These are phyloP conservation scores for Myrmecophaga tridactyla DNA, from an alignment of 2,113 vertebrate genomes.

Conservation along the genomic window DNA sequence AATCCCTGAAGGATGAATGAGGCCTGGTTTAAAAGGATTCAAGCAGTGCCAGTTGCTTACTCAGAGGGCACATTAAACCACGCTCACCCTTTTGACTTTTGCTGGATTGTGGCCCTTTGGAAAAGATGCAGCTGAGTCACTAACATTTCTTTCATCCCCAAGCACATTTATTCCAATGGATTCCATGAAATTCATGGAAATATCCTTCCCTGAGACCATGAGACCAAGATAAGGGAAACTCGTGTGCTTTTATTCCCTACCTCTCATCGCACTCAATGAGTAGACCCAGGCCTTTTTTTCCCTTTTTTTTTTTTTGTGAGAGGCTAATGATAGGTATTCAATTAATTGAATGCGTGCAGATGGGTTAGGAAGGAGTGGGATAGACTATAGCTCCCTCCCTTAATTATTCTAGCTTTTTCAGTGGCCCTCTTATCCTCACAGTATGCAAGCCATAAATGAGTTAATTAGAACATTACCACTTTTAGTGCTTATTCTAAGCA, in stretches of 20 bases:
- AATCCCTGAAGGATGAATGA: background rate
- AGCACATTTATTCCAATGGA: background rate
- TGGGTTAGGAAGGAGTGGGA: background rate
- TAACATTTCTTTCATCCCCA: background rate
- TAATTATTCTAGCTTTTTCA: background rate
- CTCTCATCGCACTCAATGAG: background rate
- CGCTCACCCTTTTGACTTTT: background rate
- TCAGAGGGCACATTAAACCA: background rate
- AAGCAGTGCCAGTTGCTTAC: background rate
- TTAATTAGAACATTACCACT: background rate
- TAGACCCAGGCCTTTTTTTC: background rate
- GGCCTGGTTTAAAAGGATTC: background rate
- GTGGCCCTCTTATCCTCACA: background rate
- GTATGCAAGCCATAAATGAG: background rate
- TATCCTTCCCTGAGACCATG: background rate
- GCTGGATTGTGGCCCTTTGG: background rate
- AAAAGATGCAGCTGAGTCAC: background rate
- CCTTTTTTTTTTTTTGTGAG: background rate
- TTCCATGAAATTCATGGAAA: background rate
- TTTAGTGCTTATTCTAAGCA: background rate
- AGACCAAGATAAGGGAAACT: background rate
- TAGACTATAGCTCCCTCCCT: background rate
- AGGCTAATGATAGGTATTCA: too few species aligned
- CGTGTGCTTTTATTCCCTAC: background rate
- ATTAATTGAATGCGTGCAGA: background rate